Evolutionary conservation across 2,113 vertebrate genomes (phyloP).

Genomic region (Semnornis frantzii): DNA sequence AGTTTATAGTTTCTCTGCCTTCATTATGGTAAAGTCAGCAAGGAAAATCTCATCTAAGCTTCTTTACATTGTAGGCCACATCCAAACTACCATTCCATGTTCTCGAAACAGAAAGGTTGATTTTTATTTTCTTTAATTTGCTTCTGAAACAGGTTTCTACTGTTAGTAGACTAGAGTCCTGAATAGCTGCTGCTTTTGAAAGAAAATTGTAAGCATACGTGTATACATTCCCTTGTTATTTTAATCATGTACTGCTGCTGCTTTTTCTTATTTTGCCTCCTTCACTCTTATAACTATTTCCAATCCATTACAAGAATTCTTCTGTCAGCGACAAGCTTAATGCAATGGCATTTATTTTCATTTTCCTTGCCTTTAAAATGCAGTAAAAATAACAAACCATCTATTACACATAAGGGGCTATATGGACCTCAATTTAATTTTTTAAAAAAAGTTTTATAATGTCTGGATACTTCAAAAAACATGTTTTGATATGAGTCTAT

Average conservation of each 20-base stretch:
- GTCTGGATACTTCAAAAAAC: not conserved
- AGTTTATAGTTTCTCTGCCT: not conserved
- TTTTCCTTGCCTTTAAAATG: not conserved
- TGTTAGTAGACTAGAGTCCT: not conserved
- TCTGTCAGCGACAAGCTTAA: not conserved
- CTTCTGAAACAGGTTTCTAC: not conserved
- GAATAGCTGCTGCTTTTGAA: not conserved
- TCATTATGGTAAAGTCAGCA: not conserved
- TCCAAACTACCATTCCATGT: not conserved
- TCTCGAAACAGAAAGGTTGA: not conserved
- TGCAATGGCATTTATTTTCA: not conserved
- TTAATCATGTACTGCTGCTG: not conserved
- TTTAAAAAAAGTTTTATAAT: not conserved
- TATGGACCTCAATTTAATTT: not conserved
- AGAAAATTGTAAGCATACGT: not conserved
- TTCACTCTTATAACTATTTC: not conserved
- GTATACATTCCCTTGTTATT: not conserved
- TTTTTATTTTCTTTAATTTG: not conserved
- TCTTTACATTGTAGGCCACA: not conserved
- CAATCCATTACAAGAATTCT: not conserved
- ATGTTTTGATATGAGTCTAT: not conserved
- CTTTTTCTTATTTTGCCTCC: not conserved
- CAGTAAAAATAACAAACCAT: not conserved
- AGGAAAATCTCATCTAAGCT: not conserved
- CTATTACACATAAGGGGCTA: not conserved